Percentiles rank a stretch among this genome's conserved stretches.
Conservation (phyloP, 2,113 vertebrate species). For the Columba janthina region DNA sequence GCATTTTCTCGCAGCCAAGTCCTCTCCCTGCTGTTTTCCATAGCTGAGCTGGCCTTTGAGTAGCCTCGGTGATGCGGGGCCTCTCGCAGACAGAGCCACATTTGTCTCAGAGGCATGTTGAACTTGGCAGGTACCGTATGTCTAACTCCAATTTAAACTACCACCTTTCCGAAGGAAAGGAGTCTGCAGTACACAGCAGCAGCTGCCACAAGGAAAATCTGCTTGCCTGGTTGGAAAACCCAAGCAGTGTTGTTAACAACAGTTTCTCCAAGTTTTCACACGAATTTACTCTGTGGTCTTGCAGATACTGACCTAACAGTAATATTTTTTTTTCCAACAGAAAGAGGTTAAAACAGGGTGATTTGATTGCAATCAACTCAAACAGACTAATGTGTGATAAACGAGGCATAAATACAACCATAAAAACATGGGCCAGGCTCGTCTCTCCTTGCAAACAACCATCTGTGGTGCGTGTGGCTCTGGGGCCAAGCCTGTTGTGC, state of each 20-base stretch:
- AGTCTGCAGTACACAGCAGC: not conserved
- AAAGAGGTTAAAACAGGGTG: not conserved
- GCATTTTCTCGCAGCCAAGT: constrained; percentile 4
- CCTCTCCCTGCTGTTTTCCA: constrained; percentile 17
- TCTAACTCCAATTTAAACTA: constrained; percentile 62
- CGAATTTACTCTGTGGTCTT: not conserved
- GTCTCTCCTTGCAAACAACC: not conserved
- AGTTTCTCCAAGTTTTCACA: not conserved
- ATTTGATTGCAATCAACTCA: not conserved
- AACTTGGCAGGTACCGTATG: constrained; percentile 63
- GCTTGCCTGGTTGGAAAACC: not conserved
- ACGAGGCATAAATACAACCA: not conserved
- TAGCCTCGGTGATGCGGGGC: not conserved
- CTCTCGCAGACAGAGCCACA: constrained; percentile 35
- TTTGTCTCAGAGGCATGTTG: constrained; percentile 70
- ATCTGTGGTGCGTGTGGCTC: not conserved
- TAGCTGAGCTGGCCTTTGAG: constrained; percentile 34
- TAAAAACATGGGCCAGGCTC: not conserved
- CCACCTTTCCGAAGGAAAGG: constrained; percentile 57
- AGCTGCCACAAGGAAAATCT: not conserved
- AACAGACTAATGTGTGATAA: not conserved
- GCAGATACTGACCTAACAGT: not conserved
- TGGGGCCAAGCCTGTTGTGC: not conserved
- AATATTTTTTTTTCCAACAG: not conserved
- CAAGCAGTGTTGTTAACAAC: not conserved